These are phyloP conservation scores for Neuroterus valhalla DNA, from an alignment of 1,140 invertebrate genomes.

Conservation along the genomic window DNA sequence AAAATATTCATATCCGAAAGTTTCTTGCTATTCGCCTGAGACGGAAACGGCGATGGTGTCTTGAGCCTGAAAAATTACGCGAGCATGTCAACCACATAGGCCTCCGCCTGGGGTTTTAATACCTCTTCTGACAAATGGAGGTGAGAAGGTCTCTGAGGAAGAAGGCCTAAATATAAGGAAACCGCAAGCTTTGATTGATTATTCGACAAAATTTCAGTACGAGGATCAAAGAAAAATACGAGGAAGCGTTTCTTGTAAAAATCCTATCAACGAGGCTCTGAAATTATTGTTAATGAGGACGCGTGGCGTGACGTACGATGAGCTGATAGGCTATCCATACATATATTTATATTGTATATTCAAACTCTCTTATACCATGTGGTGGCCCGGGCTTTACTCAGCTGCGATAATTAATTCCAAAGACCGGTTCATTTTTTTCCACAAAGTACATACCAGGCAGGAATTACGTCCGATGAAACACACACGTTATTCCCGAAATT, in stretches of 20 bases:
- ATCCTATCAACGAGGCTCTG: conserved; percentile 10
- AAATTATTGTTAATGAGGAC: conserved; percentile 61
- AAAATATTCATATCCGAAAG: conserved; percentile 46
- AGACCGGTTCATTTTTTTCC: conserved; percentile 48
- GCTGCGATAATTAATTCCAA: conserved; percentile 55
- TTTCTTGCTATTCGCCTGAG: neutral
- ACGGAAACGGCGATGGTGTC: conserved; percentile 53
- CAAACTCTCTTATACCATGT: neutral
- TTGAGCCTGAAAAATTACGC: conserved; percentile 63
- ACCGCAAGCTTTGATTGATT: conserved; percentile 47
- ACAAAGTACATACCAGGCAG: conserved; percentile 38
- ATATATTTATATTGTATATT: too few species aligned
- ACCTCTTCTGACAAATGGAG: conserved; percentile 59
- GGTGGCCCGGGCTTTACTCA: conserved; percentile 28
- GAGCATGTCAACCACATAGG: conserved; percentile 53
- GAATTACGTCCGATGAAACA: conserved; percentile 59
- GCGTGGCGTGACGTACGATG: conserved; percentile 54
- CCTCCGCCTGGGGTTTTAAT: conserved; percentile 44
- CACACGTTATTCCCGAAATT: conserved; percentile 23
- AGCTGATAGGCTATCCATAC: neutral
- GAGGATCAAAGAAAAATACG: conserved; percentile 34
- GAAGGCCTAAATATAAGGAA: conserved; percentile 43
- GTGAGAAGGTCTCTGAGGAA: conserved; percentile 34
- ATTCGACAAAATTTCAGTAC: conserved; percentile 14
- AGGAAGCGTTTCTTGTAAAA: conserved; percentile 35